Conservation (phyloP, 1,140 invertebrate species). For the Drosophila nannoptera region DNA sequence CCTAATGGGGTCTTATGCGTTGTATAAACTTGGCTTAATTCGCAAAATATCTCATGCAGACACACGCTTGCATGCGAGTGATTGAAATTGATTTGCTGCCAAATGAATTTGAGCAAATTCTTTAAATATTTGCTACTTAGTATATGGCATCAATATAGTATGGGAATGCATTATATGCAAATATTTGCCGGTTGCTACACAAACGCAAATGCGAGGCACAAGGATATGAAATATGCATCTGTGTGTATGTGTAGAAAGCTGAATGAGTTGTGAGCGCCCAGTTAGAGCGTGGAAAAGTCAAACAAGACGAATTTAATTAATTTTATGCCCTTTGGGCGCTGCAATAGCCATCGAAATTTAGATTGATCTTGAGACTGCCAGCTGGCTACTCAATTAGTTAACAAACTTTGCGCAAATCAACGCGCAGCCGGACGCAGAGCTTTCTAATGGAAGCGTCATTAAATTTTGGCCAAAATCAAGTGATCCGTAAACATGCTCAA, state of each 20-base stretch:
- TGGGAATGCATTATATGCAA: constrained; percentile 46
- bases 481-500: constrained; percentile 57
- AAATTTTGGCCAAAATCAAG: constrained; percentile 53
- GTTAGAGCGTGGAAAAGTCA: constrained; percentile 37
- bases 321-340: constrained; percentile 47
- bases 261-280: constrained; percentile 31
- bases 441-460: constrained; percentile 29
- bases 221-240: constrained; percentile 47
- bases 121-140: constrained; percentile 60
- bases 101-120: constrained; percentile 52
- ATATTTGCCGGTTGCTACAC: constrained; percentile 52
- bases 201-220: constrained; percentile 28
- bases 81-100: constrained; percentile 31
- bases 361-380: neutral
- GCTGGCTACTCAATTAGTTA: constrained; percentile 61
- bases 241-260: constrained; percentile 26
- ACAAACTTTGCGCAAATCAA: constrained; percentile 67
- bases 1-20: neutral
- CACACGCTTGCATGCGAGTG: neutral
- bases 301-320: constrained; percentile 70
- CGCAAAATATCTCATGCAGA: neutral
- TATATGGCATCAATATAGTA: constrained; percentile 9
- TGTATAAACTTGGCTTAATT: neutral
- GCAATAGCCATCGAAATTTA: neutral
- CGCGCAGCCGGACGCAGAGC: constrained; percentile 17